Base-by-base conservation (phyloP, 2,888 invertebrate species). In the Thalpophila matura region DNA sequence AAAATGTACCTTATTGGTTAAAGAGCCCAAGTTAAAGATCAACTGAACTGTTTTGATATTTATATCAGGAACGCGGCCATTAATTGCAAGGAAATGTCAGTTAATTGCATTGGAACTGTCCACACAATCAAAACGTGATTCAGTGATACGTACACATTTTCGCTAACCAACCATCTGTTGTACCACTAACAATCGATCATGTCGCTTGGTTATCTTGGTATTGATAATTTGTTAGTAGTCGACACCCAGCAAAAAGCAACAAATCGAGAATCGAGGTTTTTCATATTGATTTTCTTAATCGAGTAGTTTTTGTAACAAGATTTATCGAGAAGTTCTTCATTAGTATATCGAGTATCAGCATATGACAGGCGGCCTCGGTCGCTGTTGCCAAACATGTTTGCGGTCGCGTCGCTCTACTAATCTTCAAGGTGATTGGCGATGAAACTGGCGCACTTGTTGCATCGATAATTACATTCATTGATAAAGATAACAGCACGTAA, bases 331-430 rank as follows among this genome's bases (percentile, higher is more conserved):
- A 18, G n/a, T 42, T 46, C 1, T 35, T 3, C 29, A 54, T 45
- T 42, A 31, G n/a, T 14, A 9, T 67, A 56, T 49, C 16, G 29
- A 47, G 24, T 74, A 47, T 71, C 58, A 53, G n/a, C 26, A 53
- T 61, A 55, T 60, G 79, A 68, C 64, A 76, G 49, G 53, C 24
- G 70, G 72, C 91, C 90, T 90, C 85, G 84, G 74, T 45, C 22
- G 67, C 68, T 74, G 88, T 93, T 93, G 91, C 91, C 92, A 93
- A 93, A 92, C 86, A 74, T 73, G 82, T 84, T 86, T 86, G 91
- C 86, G 91, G 90, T 89, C 90, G 90, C 79, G 79, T 80, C 90
- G 94, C 90, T 93, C 93, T 90, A 91, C 79, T 92, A 87, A 88
- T 78, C 85, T 76, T 84, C 91, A 91, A 92, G 92, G 91, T 84